These are phyloP conservation scores for Amphimallon solstitiale DNA, from an alignment of 2,888 invertebrate species.

Conservation along the genomic window DNA sequence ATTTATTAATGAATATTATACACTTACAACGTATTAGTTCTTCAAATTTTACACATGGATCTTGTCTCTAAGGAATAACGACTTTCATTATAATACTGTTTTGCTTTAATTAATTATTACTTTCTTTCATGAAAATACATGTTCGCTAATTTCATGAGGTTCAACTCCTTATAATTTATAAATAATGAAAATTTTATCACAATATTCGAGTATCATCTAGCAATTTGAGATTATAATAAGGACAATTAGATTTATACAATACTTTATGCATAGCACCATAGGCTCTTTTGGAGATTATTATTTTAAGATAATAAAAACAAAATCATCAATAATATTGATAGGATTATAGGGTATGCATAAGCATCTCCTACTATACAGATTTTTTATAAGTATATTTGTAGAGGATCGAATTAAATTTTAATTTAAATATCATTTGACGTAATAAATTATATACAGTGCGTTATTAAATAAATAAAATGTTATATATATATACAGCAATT, in stretches of 20 bases:
- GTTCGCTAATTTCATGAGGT: slow-evolving; percentile 29
- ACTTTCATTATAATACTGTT: slow-evolving; percentile 21
- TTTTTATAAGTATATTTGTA: neutral
- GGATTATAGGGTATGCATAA: neutral
- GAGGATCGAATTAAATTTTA: neutral
- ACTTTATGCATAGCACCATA: slow-evolving; percentile 34
- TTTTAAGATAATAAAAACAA: neutral
- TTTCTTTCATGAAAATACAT: slow-evolving; percentile 18
- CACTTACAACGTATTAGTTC: slow-evolving; percentile 22
- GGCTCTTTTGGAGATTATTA: slow-evolving; percentile 32
- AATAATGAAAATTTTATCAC: slow-evolving; percentile 57
- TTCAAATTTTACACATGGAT: slow-evolving; percentile 9
- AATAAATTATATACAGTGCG: slow-evolving; percentile 41
- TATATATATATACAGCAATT: slow-evolving; percentile 37
- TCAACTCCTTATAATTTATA: slow-evolving; percentile 44
- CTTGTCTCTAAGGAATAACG: slow-evolving; percentile 17
- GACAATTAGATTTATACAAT: slow-evolving; percentile 35
- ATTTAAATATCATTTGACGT: neutral
- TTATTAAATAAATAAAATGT: slow-evolving; percentile 39
- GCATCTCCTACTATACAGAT: neutral
- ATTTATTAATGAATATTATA: slow-evolving; percentile 27
- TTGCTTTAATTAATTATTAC: slow-evolving; percentile 7
- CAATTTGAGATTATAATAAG: slow-evolving; percentile 49
- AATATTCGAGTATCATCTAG: slow-evolving; percentile 59
- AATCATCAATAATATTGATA: neutral